phyloP scores from a whole-genome alignment of 1,140 invertebrate genomes.

The Pseudomyrmex pallidus region DNA sequence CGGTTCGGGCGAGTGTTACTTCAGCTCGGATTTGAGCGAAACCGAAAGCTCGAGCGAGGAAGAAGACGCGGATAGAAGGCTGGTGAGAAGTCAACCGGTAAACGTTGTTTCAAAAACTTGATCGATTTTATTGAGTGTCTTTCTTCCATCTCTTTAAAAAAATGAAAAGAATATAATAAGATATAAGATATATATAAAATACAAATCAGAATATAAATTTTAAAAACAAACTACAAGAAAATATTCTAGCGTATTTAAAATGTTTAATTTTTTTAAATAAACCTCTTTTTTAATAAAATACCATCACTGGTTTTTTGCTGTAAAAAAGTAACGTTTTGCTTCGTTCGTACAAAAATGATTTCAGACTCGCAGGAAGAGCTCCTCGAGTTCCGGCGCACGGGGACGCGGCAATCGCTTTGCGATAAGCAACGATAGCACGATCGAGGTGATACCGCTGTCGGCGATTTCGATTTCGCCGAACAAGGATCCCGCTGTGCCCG shows the following conservation, averaged over 20 bases:
- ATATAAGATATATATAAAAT: too few relatives aligned
- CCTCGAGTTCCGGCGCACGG: slow-evolving; percentile 57
- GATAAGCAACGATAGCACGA: slow-evolving; percentile 72
- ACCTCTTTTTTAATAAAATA: too few relatives aligned
- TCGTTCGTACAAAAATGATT: background rate
- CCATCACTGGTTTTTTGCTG: too few relatives aligned
- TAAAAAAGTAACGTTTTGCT: background rate
- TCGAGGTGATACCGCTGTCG: slow-evolving; percentile 86
- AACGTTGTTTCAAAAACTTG: background rate
- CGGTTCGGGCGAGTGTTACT: slow-evolving; percentile 94
- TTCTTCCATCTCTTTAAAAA: too few relatives aligned
- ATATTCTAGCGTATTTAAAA: too few relatives aligned
- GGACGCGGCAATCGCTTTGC: slow-evolving; percentile 66
- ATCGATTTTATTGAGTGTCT: background rate
- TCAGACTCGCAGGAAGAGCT: slow-evolving; percentile 69
- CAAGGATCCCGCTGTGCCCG: slow-evolving; percentile 49
- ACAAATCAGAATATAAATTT: too few relatives aligned
- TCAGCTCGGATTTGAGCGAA: slow-evolving; percentile 88
- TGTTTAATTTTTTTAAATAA: too few relatives aligned
- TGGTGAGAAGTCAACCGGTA: slow-evolving; percentile 64
- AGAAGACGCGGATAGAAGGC: slow-evolving; percentile 63
- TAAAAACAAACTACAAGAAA: too few relatives aligned
- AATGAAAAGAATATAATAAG: too few relatives aligned
- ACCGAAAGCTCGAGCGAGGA: slow-evolving; percentile 78
- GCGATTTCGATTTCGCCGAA: slow-evolving; percentile 75